Conservation (phyloP, 2,797 vertebrate species). For the Neosilurus hyrtlii region DNA sequence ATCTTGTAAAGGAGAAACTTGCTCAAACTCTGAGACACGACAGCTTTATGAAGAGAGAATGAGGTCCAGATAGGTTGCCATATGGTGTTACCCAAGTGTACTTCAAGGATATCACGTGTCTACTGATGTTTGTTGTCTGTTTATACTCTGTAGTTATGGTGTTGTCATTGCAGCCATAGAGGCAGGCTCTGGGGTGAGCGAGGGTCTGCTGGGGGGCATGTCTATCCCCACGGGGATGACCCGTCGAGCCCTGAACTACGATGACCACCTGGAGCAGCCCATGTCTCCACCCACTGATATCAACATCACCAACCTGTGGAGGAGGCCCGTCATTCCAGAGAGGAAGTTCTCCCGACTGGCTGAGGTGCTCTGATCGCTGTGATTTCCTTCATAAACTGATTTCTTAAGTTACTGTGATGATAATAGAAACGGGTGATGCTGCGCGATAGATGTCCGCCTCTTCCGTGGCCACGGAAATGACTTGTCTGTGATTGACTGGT, state of each 20-base stretch:
- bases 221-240: slow-evolving; percentile 80
- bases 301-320: slow-evolving; percentile 81
- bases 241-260: slow-evolving; percentile 85
- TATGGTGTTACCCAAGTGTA: not conserved
- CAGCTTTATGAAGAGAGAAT: not conserved
- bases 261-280: slow-evolving; percentile 83
- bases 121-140: not conserved
- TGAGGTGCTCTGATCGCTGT: slow-evolving; percentile 71
- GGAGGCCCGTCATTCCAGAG: slow-evolving; percentile 85
- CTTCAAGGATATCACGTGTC: not conserved
- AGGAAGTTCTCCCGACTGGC: slow-evolving; percentile 83
- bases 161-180: slow-evolving; percentile 52
- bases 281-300: slow-evolving; percentile 87
- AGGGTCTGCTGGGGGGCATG: slow-evolving; percentile 72
- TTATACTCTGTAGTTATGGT: not conserved
- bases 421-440: not conserved
- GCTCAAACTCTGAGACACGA: not conserved
- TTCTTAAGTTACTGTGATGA: too few relatives aligned
- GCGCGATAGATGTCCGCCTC: not conserved
- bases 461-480: not conserved
- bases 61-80: not conserved
- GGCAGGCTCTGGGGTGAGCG: slow-evolving; percentile 51
- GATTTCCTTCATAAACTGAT: not conserved
- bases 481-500: not conserved
- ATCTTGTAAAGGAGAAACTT: not conserved